Conservation (phyloP, 2,888 invertebrate species). For the Ecliptopera silaceata region DNA sequence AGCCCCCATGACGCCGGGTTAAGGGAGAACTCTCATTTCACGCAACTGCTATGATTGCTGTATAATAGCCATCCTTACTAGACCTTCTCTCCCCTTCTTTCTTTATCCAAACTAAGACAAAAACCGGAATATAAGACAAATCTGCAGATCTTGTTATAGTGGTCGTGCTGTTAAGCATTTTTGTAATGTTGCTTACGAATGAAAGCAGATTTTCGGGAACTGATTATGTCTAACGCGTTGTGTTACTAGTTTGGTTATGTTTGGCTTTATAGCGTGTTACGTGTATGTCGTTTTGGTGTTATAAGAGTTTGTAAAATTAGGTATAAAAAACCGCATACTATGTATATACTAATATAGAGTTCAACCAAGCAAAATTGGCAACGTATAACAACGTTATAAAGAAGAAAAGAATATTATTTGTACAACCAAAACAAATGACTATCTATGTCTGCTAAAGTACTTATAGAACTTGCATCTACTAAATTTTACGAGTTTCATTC, state of each 20-base stretch:
- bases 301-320: no score
- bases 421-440: no score
- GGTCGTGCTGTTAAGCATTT: slow-evolving; percentile 60
- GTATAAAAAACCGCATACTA: no score
- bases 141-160: slow-evolving; percentile 47
- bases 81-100: slow-evolving; percentile 44
- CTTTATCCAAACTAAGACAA: slow-evolving; percentile 15
- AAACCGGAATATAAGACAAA: slow-evolving; percentile 36
- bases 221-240: slow-evolving; percentile 60
- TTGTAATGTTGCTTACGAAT: slow-evolving; percentile 59
- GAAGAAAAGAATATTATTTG: no score
- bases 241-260: slow-evolving; percentile 53
- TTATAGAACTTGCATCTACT: no score
- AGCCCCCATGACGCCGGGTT: no score
- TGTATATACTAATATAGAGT: no score
- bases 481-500: no score
- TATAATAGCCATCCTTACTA: slow-evolving; percentile 61
- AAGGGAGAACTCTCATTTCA: slow-evolving; percentile 79
- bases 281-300: slow-evolving; percentile 26
- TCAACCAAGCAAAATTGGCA: no score
- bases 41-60: slow-evolving; percentile 80
- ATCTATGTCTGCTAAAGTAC: no score
- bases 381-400: no score
- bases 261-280: slow-evolving; percentile 47
- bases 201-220: slow-evolving; percentile 67